Conservation (phyloP, 2,797 vertebrate species). For the Catamblyrhynchus diadema region DNA sequence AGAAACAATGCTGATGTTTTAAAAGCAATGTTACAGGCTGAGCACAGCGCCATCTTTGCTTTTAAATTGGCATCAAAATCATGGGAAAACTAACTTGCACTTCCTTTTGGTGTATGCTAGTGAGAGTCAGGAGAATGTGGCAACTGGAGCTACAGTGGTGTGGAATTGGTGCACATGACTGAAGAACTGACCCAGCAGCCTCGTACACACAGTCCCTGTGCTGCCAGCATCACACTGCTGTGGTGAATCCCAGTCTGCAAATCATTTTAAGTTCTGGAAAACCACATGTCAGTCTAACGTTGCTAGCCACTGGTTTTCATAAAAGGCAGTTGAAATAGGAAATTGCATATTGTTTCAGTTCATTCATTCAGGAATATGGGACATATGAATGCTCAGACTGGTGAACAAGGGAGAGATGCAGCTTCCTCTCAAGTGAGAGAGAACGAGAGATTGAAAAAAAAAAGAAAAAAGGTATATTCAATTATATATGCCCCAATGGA, state of each 20-base stretch:
- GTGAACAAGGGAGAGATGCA: background rate
- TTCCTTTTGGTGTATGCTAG: background rate
- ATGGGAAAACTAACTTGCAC: background rate
- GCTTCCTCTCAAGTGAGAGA: background rate
- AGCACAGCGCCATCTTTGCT: background rate
- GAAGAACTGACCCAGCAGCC: background rate
- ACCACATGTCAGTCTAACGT: background rate
- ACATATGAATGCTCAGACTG: background rate
- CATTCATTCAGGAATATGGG: background rate
- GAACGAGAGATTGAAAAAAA: background rate
- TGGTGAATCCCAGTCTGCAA: background rate
- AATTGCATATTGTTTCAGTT: background rate
- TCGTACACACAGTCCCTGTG: background rate
- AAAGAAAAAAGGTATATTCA: background rate
- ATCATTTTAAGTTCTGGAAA: background rate
- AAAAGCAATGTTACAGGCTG: background rate
- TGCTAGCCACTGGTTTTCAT: background rate
- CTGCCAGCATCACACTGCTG: background rate
- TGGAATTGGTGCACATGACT: background rate
- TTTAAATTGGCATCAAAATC: background rate
- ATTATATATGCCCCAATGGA: background rate
- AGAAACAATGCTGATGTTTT: background rate
- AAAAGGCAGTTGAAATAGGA: background rate
- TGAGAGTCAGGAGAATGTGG: background rate
- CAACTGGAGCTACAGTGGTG: background rate